Percentiles rank a stretch among this genome's conserved stretches.
These are phyloP conservation scores for Micropoecilia bifurca DNA, from an alignment of 2,797 vertebrate genomes.

Conservation along the genomic window DNA sequence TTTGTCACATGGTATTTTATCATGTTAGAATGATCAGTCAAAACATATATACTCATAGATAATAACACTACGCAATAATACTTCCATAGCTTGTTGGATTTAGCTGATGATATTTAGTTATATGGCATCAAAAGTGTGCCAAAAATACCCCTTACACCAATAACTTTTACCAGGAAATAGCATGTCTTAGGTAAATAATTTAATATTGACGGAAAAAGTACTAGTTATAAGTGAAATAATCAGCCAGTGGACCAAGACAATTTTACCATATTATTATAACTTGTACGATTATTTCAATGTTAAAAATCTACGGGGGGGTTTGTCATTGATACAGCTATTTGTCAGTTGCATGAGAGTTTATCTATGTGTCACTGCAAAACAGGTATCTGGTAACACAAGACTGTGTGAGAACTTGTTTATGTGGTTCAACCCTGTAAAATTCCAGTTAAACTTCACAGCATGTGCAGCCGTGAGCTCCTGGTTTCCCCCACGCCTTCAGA, in stretches of 20 bases:
- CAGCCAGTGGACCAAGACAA: no score
- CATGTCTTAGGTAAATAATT: no score
- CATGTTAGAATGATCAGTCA: not conserved
- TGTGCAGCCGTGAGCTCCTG: not conserved
- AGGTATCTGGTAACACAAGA: constrained; percentile 1
- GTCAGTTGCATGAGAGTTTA: constrained; percentile 1
- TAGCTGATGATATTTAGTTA: not conserved
- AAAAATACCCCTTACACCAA: not conserved
- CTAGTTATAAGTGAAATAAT: no score
- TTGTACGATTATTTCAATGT: no score
- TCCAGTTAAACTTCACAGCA: not conserved
- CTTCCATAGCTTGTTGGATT: not conserved
- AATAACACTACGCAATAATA: not conserved
- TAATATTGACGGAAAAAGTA: no score
- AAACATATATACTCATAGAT: not conserved
- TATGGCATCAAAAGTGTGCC: not conserved
- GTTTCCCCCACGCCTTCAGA: not conserved
- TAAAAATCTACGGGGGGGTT: not conserved
- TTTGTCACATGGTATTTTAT: not conserved
- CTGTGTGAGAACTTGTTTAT: constrained; percentile 25
- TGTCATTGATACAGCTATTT: not conserved
- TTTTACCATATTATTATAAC: no score
- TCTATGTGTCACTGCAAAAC: not conserved
- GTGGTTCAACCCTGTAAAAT: constrained; percentile 6
- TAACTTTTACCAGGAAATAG: no score